These are phyloP conservation scores for Oreochromis mossambicus DNA, from an alignment of 2,797 vertebrate genomes.

Conservation along the genomic window DNA sequence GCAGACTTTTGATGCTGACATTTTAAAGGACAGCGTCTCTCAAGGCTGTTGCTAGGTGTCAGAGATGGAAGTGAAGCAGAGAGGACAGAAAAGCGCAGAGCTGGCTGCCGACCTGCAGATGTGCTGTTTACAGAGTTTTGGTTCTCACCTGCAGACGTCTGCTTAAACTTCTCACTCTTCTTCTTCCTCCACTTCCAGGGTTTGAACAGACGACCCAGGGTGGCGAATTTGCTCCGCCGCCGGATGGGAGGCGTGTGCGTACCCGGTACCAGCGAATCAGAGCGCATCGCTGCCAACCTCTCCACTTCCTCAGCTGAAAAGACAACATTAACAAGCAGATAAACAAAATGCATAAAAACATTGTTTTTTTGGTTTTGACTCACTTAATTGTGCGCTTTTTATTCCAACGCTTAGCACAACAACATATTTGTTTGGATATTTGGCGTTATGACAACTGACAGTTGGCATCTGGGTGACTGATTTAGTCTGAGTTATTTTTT, in stretches of 20 bases:
- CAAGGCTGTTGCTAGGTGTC: constrained; percentile 3
- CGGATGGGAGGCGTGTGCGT: constrained; percentile 96
- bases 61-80: neutral
- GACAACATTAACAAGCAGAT: neutral
- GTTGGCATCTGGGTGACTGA: neutral
- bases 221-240: constrained; percentile 92
- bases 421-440: neutral
- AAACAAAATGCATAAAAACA: neutral
- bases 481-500: neutral
- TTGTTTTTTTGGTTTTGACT: neutral
- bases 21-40: neutral
- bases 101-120: neutral
- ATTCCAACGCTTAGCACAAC: neutral
- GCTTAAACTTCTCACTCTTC: constrained; percentile 97
- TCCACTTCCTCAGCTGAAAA: constrained; percentile 90
- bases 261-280: constrained; percentile 94
- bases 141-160: constrained; percentile 89
- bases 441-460: neutral
- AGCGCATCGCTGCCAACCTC: constrained; percentile 94
- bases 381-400: neutral
- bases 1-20: neutral
- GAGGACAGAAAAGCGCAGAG: neutral
- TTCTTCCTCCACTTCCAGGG: constrained; percentile 99
- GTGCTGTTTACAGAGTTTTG: neutral
- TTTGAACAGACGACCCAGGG: constrained; percentile 90